Percentiles rank a stretch among this genome's conserved stretches.
Evolutionary conservation across 2,113 vertebrate species (phyloP).

Genomic region (Phrynosoma blainvillii): DNA sequence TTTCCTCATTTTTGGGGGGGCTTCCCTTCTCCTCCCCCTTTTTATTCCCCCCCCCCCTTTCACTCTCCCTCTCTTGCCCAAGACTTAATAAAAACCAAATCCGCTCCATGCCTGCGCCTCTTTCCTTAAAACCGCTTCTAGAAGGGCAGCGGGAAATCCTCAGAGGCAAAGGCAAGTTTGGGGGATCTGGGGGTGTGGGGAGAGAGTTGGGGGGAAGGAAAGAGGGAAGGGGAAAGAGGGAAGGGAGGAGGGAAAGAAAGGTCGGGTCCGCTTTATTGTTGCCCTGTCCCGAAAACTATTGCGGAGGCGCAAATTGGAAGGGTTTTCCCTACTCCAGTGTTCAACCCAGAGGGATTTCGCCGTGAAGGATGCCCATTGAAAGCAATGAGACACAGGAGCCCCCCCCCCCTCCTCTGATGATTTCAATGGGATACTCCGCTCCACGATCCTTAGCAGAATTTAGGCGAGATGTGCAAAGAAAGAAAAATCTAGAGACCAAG

Average conservation of each 20-base stretch:
- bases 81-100: constrained; percentile 65
- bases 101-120: background rate
- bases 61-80: constrained; percentile 22
- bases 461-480: too few relatives aligned
- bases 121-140: constrained; percentile 29
- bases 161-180: constrained; percentile 14
- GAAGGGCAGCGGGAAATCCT: background rate
- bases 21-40: background rate
- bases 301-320: too few relatives aligned
- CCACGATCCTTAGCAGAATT: too few relatives aligned
- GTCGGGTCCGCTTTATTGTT: too few relatives aligned
- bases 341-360: too few relatives aligned
- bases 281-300: too few relatives aligned
- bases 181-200: background rate
- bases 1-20: constrained; percentile 37
- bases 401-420: too few relatives aligned
- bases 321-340: too few relatives aligned
- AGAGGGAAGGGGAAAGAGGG: background rate
- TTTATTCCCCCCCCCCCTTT: background rate
- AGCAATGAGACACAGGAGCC: too few relatives aligned
- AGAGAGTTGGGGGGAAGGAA: background rate
- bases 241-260: background rate
- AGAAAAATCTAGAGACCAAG: too few relatives aligned
- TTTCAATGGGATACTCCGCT: too few relatives aligned
- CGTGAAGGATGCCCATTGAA: too few relatives aligned